Evolutionary conservation across 2,888 invertebrate genomes (phyloP).

Genomic region (Drosophila lutescens): DNA sequence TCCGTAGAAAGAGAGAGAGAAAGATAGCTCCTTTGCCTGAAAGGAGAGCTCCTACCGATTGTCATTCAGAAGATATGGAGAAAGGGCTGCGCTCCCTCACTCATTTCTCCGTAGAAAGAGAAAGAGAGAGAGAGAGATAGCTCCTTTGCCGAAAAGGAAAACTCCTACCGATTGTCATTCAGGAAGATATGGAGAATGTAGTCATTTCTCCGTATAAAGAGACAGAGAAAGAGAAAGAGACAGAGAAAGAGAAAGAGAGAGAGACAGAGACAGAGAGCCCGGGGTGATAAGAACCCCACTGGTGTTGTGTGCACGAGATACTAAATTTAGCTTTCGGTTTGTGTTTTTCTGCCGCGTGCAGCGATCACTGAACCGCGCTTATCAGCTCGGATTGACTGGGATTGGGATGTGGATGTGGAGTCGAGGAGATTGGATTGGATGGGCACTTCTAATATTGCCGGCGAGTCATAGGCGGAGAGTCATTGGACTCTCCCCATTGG

Average conservation of each 20-base stretch:
- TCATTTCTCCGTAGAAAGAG: neutral
- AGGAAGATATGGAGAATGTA: too few species aligned
- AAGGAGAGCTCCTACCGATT: conserved; percentile 10
- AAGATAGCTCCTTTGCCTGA: conserved; percentile 31
- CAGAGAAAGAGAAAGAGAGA: neutral
- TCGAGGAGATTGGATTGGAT: neutral
- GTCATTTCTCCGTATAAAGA: neutral
- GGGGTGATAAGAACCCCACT: conserved; percentile 13
- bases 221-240: too few species aligned
- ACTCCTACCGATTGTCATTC: too few species aligned
- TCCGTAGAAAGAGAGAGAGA: too few species aligned
- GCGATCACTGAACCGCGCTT: conserved; percentile 42
- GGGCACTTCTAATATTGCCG: conserved; percentile 21
- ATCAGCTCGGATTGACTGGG: conserved; percentile 12
- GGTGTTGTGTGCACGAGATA: conserved; percentile 34
- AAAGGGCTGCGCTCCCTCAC: neutral
- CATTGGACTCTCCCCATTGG: neutral
- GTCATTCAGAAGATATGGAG: conserved; percentile 27
- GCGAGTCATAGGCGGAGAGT: conserved; percentile 20
- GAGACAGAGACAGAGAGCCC: neutral
- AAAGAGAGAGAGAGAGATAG: neutral
- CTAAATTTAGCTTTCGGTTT: conserved; percentile 37
- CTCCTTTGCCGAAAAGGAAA: too few species aligned
- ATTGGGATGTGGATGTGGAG: neutral
- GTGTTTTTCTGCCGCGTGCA: conserved; percentile 25